Evolutionary conservation across 2,797 vertebrate genomes (phyloP).

Genomic region (Fratercula arctica): DNA sequence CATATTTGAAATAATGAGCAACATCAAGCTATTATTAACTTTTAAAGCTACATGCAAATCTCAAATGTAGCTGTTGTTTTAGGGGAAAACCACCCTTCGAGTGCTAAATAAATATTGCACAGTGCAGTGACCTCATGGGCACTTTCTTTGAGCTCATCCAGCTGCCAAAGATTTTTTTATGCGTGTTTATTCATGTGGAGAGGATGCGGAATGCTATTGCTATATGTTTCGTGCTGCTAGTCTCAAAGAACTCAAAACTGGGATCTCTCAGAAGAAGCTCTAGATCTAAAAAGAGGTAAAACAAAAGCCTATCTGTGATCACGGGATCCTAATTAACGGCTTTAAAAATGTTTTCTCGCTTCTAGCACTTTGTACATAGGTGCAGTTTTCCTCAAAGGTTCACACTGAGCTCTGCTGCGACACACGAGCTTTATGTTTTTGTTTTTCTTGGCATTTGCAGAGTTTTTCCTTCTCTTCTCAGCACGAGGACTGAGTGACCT

Average conservation of each 20-base stretch:
- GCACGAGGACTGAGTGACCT: not conserved
- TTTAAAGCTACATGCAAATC: not conserved
- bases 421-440: not conserved
- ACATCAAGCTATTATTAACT: not conserved
- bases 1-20: not conserved
- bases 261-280: not conserved
- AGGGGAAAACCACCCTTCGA: not conserved
- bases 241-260: not conserved
- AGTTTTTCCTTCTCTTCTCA: not conserved
- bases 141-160: not conserved
- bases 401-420: not conserved
- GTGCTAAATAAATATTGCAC: not conserved
- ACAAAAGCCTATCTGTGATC: not conserved
- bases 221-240: accelerated
- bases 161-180: not conserved
- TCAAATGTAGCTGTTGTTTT: not conserved
- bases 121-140: not conserved
- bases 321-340: not conserved
- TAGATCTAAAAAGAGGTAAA: not conserved
- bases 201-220: not conserved
- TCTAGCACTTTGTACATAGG: not conserved
- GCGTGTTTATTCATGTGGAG: not conserved
- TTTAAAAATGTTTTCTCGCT: not conserved
- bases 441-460: not conserved
- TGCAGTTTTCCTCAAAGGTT: not conserved